Base-by-base conservation (phyloP, 1,140 invertebrate species). In the Temnothorax longispinosus region DNA sequence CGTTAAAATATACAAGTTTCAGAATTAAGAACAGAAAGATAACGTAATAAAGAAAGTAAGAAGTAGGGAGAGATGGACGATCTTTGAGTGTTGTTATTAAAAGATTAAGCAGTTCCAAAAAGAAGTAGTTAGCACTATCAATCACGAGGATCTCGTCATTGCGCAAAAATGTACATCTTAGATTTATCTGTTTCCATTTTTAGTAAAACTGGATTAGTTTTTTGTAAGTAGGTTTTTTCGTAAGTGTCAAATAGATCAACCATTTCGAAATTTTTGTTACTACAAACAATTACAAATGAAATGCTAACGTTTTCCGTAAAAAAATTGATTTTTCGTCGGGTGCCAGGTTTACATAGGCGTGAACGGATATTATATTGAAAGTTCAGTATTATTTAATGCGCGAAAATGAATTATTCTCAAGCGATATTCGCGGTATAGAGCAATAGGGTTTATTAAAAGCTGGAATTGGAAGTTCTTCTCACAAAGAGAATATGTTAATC, bases 281-380 rank as follows among this genome's bases (percentile, higher is more conserved):
- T 27, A 27, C 27, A 27, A 27, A 27, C 27, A 27, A 27, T 1
- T 27, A 27, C 27, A 27, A 27, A 27, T 1, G 27, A 27, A 27
- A 27, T 27, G 27, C 27, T 27, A 1, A 27, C 27, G 27, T 27
- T 27, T 27, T 27, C 27, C 27, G 27, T 27, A 27, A 27, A 27
- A 27, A 27, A 27, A 27, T 27, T 27, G 27, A 27, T 27, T 27
- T 27, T 27, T 27, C 27, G 27, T 27, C 27, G 27, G 1, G 27
- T 27, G 27, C 27, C 27, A 27, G 27, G 27, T 27, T 27, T 1
- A 27, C 13, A 21, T 76, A 18, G 15, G 27, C 13, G 15, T 44
- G 74, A 44, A 58, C 21, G 74, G 21, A 76, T 38, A 41, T 76
- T 76, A 76, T 32, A 76, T 60, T 76, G 54, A 76, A 76, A 76